Percentiles rank a stretch among this genome's conserved stretches.
Evolutionary conservation across 2,113 vertebrate species (phyloP).

Genomic region (Vidua macroura): DNA sequence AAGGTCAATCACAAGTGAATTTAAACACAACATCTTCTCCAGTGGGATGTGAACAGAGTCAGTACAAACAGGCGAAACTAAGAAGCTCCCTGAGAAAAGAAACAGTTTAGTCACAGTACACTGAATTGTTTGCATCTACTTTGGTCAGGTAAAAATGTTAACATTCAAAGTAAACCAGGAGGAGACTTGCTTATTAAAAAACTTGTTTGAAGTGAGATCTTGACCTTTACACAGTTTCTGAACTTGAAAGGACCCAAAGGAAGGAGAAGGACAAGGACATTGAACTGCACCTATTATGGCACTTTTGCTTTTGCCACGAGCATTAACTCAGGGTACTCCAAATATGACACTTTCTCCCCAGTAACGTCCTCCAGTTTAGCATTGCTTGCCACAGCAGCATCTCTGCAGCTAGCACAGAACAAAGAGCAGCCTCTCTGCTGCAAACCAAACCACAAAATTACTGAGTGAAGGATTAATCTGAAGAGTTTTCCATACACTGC

Average conservation of each 20-base stretch:
- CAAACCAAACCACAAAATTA: background rate
- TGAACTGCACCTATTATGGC: background rate
- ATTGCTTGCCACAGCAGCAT: background rate
- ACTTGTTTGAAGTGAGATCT: background rate
- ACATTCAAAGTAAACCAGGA: background rate
- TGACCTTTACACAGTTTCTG: background rate
- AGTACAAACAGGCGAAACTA: background rate
- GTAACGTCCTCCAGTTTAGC: background rate
- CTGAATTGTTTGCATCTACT: background rate
- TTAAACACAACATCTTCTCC: conserved; percentile 21
- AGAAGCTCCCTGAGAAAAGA: background rate
- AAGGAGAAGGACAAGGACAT: background rate
- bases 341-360: background rate
- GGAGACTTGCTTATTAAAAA: background rate
- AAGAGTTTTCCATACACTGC: background rate
- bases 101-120: background rate
- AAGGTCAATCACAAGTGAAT: conserved; percentile 45
- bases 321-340: background rate
- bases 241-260: background rate
- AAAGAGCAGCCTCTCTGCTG: background rate
- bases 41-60: background rate
- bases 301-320: background rate
- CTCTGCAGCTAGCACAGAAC: background rate
- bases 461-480: background rate
- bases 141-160: background rate